Percentiles rank a stretch among this genome's conserved stretches.
Conservation (phyloP, 2,113 vertebrate species). For the Mola mola region DNA sequence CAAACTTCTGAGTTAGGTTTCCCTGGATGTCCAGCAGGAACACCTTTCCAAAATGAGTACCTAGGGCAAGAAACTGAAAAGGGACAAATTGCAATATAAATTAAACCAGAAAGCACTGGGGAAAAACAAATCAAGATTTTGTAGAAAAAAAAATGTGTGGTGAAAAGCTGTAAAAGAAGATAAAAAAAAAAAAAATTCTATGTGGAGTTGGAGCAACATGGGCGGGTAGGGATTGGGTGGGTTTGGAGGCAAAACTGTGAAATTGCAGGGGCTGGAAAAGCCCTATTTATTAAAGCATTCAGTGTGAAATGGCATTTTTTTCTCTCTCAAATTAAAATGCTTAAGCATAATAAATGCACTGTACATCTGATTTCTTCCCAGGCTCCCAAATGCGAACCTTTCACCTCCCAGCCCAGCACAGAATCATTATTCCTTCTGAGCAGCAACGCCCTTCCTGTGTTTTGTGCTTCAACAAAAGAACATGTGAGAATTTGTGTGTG, state of each 20-base stretch:
- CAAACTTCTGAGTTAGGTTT: slow-evolving; percentile 96
- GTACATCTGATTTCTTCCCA: slow-evolving; percentile 76
- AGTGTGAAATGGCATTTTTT: slow-evolving; percentile 87
- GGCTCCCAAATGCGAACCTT: slow-evolving; percentile 55
- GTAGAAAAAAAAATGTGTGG: slow-evolving; percentile 13
- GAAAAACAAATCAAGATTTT: slow-evolving; percentile 51
- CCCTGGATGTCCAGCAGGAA: slow-evolving; percentile 97
- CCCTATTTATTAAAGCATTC: slow-evolving; percentile 86
- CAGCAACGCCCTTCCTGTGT: slow-evolving; percentile 71
- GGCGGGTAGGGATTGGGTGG: slow-evolving; percentile 71
- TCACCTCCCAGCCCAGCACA: slow-evolving; percentile 49
- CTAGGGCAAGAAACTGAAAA: slow-evolving; percentile 94
- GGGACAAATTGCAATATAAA: slow-evolving; percentile 60
- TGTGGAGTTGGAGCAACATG: slow-evolving; percentile 69
- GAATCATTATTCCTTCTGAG: slow-evolving; percentile 68
- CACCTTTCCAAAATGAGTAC: slow-evolving; percentile 97
- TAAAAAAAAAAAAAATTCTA: slow-evolving; percentile 44
- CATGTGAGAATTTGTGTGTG: slow-evolving; percentile 11
- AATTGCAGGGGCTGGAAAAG: slow-evolving; percentile 84
- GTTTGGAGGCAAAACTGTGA: slow-evolving; percentile 83
- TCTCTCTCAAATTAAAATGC: slow-evolving; percentile 79
- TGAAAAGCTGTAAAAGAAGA: too few species aligned
- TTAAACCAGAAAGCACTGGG: slow-evolving; percentile 48
- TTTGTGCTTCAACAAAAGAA: slow-evolving; percentile 54
- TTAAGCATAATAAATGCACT: slow-evolving; percentile 87